Percentiles rank a stretch among this genome's conserved stretches.
Evolutionary conservation across 2,888 invertebrate genomes (phyloP).

Genomic region (Germaria angustata): DNA sequence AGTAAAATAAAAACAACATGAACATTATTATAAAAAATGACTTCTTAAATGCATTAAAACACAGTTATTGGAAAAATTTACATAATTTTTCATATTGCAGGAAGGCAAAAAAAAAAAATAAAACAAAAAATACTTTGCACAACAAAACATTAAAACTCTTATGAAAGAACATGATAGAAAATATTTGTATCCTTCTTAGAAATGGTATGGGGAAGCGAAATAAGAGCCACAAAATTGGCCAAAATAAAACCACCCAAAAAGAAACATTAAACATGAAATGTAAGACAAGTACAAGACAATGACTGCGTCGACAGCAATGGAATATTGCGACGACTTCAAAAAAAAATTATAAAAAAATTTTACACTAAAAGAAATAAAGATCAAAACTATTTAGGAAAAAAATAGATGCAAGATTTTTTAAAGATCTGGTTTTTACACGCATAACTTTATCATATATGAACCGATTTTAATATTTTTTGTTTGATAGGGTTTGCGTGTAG

Average conservation of each 20-base stretch:
- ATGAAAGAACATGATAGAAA: constrained; percentile 24
- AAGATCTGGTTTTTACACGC: too few relatives aligned
- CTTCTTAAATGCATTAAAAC: constrained; percentile 69
- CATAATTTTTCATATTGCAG: constrained; percentile 70
- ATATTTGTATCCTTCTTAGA: constrained; percentile 5
- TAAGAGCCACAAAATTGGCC: constrained; percentile 9
- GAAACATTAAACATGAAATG: constrained; percentile 32
- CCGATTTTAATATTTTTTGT: too few relatives aligned
- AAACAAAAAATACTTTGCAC: not conserved
- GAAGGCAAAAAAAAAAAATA: constrained; percentile 21
- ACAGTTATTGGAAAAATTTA: constrained; percentile 69
- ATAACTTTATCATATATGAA: too few relatives aligned
- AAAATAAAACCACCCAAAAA: constrained; percentile 21
- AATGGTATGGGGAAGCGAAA: not conserved
- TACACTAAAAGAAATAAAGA: not conserved
- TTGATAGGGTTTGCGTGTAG: too few relatives aligned
- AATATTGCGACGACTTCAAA: constrained; percentile 3
- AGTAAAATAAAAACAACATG: constrained; percentile 11
- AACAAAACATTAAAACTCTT: constrained; percentile 5
- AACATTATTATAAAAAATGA: constrained; percentile 65
- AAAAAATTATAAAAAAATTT: not conserved
- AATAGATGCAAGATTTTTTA: not conserved
- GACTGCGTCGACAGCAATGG: constrained; percentile 11
- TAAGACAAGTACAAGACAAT: constrained; percentile 40
- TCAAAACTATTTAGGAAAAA: not conserved